Evolutionary conservation across 2,797 vertebrate genomes (phyloP), one percentile per base, ranked within the genome.

Genomic region (Nannoperca obscura): DNA sequence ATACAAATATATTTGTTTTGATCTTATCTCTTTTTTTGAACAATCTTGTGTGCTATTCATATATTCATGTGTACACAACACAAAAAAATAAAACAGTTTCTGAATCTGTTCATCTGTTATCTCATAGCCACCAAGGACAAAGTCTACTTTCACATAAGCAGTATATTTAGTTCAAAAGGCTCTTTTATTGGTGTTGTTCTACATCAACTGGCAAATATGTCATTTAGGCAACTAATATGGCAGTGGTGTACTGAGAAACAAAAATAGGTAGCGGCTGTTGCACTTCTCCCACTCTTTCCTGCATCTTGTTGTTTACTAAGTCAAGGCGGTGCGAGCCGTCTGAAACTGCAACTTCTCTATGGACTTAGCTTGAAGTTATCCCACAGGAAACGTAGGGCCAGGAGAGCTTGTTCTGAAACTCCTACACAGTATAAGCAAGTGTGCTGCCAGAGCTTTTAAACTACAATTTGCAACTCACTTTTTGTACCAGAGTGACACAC

Each of bases 1-100:
- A 76, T 80, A 83, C 75, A 88, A 86, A 90, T 78, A 80, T 71
- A 81, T 90, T 90, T 91, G 81, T 92, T 93, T 91, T 90, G 88
- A 91, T 92, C 72, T 83, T 82, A 91, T 90, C 76, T 13, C 19
- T 67, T 32, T 60, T 58, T 36, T 52, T 62, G 42, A 66, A 74
- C 40, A 81, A 80, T 72, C 55, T 58, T 71, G 84, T 88, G 50
- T 12, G 66, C 62, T 90, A 90, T 91, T 91, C 87, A 87, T 85
- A 66, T 46, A 19, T 46, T 19, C 7, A 46, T 88, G 76, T 68
- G 54, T 74, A 65, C 67, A 74, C 59, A 77, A 72, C 69, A 83
- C 62, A 57, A 58, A 52, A 52, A 64, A 73, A 83, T 62, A 64
- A 73, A 5, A 36, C 36, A 44, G 34, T 47, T 57, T 90, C 52